These are phyloP conservation scores for Heliconius ethilla DNA, from an alignment of 2,888 invertebrate genomes.

Conservation along the genomic window DNA sequence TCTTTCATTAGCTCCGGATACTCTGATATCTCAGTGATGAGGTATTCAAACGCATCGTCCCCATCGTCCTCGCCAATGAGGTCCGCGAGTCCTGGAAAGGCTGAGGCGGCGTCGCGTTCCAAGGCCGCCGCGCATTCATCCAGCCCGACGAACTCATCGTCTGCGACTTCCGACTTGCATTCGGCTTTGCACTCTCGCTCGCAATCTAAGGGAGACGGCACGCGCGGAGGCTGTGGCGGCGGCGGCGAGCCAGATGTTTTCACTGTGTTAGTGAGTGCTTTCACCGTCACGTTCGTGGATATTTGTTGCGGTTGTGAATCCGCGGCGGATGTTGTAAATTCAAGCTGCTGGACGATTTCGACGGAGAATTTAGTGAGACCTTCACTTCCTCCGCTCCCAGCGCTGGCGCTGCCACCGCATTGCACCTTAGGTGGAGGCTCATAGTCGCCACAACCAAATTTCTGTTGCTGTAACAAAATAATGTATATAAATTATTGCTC, in stretches of 20 bases:
- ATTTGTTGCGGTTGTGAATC: slow-evolving; percentile 95
- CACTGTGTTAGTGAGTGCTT: slow-evolving; percentile 81
- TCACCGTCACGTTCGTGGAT: slow-evolving; percentile 95
- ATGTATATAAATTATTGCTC: slow-evolving; percentile 17
- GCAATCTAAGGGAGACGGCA: slow-evolving; percentile 90
- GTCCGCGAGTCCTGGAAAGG: slow-evolving; percentile 90
- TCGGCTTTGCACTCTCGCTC: slow-evolving; percentile 90
- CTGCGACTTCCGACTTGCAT: slow-evolving; percentile 90
- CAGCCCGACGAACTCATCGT: slow-evolving; percentile 92
- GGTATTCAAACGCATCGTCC: slow-evolving; percentile 91
- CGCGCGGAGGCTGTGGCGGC: slow-evolving; percentile 79
- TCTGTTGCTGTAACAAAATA: slow-evolving; percentile 88
- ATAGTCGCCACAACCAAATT: slow-evolving; percentile 87
- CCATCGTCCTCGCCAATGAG: slow-evolving; percentile 92
- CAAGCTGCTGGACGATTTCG: slow-evolving; percentile 95
- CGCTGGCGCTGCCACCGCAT: slow-evolving; percentile 73
- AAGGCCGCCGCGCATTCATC: slow-evolving; percentile 92
- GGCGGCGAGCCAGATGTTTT: slow-evolving; percentile 74
- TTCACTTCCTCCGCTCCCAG: slow-evolving; percentile 75
- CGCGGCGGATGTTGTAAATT: slow-evolving; percentile 93
- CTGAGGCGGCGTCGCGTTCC: slow-evolving; percentile 90
- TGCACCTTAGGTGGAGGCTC: slow-evolving; percentile 90
- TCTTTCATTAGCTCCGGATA: slow-evolving; percentile 92
- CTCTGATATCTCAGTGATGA: slow-evolving; percentile 93
- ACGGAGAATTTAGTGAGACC: slow-evolving; percentile 90